Percentiles rank a stretch among this genome's conserved stretches.
These are phyloP conservation scores for Anomalospiza imberbis DNA, from an alignment of 2,797 vertebrate genomes.

Conservation along the genomic window DNA sequence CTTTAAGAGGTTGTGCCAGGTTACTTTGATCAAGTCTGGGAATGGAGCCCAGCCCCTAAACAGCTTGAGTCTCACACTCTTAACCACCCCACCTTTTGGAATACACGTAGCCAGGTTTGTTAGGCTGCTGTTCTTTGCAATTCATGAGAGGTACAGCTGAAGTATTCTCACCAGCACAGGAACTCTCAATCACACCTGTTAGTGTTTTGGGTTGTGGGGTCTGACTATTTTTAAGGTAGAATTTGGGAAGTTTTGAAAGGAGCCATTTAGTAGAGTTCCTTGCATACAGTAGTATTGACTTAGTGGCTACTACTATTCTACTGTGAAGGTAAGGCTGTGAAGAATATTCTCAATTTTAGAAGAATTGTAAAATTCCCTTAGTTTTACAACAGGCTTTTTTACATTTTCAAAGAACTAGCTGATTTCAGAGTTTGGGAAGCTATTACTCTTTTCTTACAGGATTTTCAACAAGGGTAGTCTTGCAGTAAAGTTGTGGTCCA, in stretches of 20 bases:
- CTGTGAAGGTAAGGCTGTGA: neutral
- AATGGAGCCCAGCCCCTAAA: neutral
- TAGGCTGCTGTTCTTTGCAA: neutral
- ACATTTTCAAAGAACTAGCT: neutral
- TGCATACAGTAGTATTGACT: neutral
- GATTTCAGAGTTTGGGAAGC: neutral
- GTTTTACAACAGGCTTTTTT: neutral
- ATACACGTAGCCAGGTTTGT: neutral
- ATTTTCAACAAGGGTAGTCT: neutral
- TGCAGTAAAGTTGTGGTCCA: neutral
- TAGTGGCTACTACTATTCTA: neutral
- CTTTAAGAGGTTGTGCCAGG: neutral
- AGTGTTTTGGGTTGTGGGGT: neutral
- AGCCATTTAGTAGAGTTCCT: neutral
- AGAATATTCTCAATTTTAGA: neutral
- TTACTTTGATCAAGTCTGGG: slow-evolving; percentile 2
- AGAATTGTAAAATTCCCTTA: neutral
- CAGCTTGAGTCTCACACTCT: neutral
- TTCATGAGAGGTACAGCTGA: neutral
- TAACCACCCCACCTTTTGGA: neutral
- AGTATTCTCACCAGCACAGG: neutral
- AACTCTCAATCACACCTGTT: neutral
- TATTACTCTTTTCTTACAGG: neutral
- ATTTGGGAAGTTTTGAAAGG: neutral
- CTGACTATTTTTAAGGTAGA: neutral